These are phyloP conservation scores for Ceraclea dissimilis DNA, from an alignment of 2,888 invertebrate species.

Conservation along the genomic window DNA sequence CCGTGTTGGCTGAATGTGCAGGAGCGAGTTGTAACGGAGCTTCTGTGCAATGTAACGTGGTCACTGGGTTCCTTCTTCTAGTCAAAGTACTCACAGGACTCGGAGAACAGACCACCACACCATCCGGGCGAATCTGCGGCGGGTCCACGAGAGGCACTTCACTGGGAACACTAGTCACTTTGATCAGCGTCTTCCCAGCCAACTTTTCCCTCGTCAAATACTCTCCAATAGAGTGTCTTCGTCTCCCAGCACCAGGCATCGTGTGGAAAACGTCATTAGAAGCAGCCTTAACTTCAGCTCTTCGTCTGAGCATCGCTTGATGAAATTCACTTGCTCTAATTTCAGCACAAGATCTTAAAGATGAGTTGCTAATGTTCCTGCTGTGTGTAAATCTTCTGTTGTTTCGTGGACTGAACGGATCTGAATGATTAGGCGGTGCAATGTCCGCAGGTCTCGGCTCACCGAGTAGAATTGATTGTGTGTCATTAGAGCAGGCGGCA, in stretches of 20 bases:
- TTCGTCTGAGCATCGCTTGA: conserved; percentile 24
- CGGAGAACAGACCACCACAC: conserved; percentile 28
- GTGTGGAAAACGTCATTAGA: conserved; percentile 57
- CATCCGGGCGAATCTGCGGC: conserved; percentile 35
- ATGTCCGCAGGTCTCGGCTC: conserved; percentile 65
- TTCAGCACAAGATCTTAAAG: conserved; percentile 14
- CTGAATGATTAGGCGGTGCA: conserved; percentile 46
- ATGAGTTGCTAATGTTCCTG: conserved; percentile 12
- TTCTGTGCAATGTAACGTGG: conserved; percentile 20
- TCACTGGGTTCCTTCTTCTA: conserved; percentile 16
- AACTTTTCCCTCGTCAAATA: conserved; percentile 46
- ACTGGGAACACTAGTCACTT: conserved; percentile 43
- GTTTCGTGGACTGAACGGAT: conserved; percentile 32
- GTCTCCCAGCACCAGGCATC: conserved; percentile 39
- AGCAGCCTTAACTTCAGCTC: conserved; percentile 30
- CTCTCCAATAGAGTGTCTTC: conserved; percentile 63
- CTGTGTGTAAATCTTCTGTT: conserved; percentile 16
- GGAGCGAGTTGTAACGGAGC: conserved; percentile 27
- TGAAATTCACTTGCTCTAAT: conserved; percentile 21
- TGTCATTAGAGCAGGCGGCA: conserved; percentile 52
- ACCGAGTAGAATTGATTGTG: conserved; percentile 58
- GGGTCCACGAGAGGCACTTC: conserved; percentile 51
- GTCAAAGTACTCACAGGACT: neutral
- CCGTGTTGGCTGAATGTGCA: conserved; percentile 1
- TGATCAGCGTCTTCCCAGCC: conserved; percentile 20